A percentile compares a stretch with the other conserved stretches of the same genome.
Evolutionary conservation across 2,888 invertebrate genomes (phyloP).

Genomic region (Acanthosepion lycidas): DNA sequence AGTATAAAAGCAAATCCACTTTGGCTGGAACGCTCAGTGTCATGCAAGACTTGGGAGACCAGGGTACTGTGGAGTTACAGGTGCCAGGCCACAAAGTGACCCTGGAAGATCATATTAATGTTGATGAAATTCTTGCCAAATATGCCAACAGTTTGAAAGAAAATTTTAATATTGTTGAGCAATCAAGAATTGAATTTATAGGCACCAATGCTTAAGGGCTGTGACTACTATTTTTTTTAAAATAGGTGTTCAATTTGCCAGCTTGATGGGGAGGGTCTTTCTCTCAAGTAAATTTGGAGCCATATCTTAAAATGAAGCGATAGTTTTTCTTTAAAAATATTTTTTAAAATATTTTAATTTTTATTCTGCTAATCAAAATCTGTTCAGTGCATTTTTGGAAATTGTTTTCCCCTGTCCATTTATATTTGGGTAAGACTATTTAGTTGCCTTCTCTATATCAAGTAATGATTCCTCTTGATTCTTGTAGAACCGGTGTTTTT

Average conservation of each 20-base stretch:
- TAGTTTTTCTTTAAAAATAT: not conserved
- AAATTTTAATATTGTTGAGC: slow-evolving; percentile 56
- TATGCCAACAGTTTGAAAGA: slow-evolving; percentile 60
- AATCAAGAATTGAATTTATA: slow-evolving; percentile 48
- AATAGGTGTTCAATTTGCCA: not conserved
- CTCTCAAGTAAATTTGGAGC: not conserved
- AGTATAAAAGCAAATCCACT: slow-evolving; percentile 23
- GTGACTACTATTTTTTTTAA: not conserved
- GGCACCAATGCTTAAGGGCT: not conserved
- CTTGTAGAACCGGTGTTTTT: not conserved
- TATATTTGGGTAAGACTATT: not conserved
- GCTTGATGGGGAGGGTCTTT: not conserved
- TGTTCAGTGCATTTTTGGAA: not conserved
- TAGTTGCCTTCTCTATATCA: not conserved
- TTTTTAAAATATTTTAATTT: not conserved
- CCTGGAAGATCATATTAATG: slow-evolving; percentile 57
- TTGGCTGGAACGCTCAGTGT: slow-evolving; percentile 56
- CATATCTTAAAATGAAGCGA: not conserved
- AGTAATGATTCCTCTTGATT: not conserved
- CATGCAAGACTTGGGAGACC: slow-evolving; percentile 60
- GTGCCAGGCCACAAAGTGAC: slow-evolving; percentile 61
- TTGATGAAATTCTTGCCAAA: slow-evolving; percentile 57
- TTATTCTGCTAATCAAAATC: not conserved
- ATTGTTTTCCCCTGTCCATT: not conserved
- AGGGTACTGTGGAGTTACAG: slow-evolving; percentile 60